Base-by-base conservation (phyloP, 2,113 vertebrate species). In the Thamnophis sirtalis region DNA sequence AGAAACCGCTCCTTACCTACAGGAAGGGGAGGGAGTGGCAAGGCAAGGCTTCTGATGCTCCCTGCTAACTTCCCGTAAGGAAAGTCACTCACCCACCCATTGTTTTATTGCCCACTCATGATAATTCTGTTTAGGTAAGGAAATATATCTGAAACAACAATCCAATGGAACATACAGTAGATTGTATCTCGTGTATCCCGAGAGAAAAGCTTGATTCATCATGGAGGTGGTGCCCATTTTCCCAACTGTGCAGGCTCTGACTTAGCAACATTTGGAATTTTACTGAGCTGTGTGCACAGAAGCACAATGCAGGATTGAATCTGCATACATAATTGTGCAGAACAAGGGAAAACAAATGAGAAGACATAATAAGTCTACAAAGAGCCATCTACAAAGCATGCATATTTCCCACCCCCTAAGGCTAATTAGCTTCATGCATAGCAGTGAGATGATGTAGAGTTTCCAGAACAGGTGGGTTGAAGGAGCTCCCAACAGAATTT, bases 301-400 rank as follows among this genome's bases (percentile, higher is more conserved):
- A 94, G 89, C 4, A 84, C 26, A 92, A 54, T 93, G 92, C 91
- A 93, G 94, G 89, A 93, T 26, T 88, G 54, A 28, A 93, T 94
- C 95, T 95, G 93, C 85, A 56, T 95, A 88, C 4, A 93, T 84
- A 93, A 95, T 95, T 91, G 60, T 91, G 92, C 94, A 90, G 91
- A 92, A 89, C 28, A 90, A 92, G 86, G 91, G 63, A 38, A 86
- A 94, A 86, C 93, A 95, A 96, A 95, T 95, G 90, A 94, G 91
- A 92, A 86, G 56, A 88, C 93, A 95, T 94, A 94, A 96, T 10
- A 89, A 93, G 90, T 63, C 89, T 96, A 90, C 89, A 51, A 93
- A 93, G 55, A 10, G 9, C 92, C 92, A 88, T 87, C 50, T 9
- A 92, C 86, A 94, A 80, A 9, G 60, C 10, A 93, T 80, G 91